phyloP scores from a whole-genome alignment of 2,888 invertebrate genomes.

The Sepioteuthis lessoniana region DNA sequence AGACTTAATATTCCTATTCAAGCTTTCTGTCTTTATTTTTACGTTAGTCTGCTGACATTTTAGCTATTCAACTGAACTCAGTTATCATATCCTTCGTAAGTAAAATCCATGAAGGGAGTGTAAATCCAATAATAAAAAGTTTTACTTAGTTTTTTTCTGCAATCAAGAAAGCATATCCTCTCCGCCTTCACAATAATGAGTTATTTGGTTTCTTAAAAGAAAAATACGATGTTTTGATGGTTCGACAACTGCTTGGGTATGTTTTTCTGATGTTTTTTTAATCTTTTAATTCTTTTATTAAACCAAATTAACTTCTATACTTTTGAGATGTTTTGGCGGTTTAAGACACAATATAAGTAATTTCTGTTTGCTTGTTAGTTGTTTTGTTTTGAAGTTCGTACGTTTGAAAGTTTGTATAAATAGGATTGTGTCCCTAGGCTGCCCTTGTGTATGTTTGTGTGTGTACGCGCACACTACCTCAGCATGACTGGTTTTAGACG shows the following conservation, averaged over 20 bases:
- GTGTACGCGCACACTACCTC: background rate
- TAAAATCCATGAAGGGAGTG: background rate
- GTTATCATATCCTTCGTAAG: background rate
- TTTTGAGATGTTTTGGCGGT: background rate
- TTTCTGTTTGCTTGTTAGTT: background rate
- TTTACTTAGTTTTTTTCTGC: background rate
- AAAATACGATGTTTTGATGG: background rate
- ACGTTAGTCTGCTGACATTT: background rate
- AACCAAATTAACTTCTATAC: background rate
- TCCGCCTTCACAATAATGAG: background rate
- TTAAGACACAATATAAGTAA: background rate
- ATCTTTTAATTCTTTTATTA: background rate
- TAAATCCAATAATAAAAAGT: background rate
- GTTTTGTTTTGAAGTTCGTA: background rate
- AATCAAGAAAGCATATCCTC: background rate
- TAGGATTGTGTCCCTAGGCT: background rate
- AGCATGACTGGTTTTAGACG: slow-evolving; percentile 4
- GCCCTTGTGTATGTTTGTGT: slow-evolving; percentile 34
- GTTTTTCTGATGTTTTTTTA: background rate
- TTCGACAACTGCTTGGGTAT: background rate
- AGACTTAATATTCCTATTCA: background rate
- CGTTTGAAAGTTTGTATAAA: background rate
- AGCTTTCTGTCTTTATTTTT: background rate
- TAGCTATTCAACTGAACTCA: background rate
- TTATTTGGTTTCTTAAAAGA: background rate